Conservation (phyloP, 2,797 vertebrate genomes). For the Paramormyrops hopkinsi region DNA sequence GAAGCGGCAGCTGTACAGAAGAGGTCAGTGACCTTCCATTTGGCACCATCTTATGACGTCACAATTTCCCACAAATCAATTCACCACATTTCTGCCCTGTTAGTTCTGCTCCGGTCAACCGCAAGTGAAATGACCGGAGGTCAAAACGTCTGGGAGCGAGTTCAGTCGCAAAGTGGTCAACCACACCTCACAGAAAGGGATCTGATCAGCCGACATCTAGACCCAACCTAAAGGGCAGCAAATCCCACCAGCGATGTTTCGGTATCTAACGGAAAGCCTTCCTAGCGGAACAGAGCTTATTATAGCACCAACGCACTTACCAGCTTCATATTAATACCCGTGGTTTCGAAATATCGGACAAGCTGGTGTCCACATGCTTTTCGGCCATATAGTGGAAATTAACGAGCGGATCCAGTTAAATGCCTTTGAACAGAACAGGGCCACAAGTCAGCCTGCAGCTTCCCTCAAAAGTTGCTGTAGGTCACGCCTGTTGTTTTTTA, state of each 20-base stretch:
- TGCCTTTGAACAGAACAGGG: not conserved
- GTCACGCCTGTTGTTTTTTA: not conserved
- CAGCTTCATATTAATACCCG: not conserved
- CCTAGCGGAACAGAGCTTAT: not conserved
- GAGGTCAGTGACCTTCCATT: not conserved
- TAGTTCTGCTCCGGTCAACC: not conserved
- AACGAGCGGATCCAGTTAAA: not conserved
- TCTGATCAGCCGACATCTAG: not conserved
- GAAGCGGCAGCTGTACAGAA: not conserved
- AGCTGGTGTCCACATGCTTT: not conserved
- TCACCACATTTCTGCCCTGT: not conserved
- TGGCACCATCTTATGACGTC: not conserved
- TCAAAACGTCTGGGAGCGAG: not conserved
- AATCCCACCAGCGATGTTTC: not conserved
- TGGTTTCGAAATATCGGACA: not conserved
- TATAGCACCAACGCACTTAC: not conserved
- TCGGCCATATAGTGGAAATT: not conserved
- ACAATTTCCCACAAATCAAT: not conserved
- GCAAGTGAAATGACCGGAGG: not conserved
- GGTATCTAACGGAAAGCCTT: not conserved
- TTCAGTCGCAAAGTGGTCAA: not conserved
- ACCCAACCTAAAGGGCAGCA: not conserved
- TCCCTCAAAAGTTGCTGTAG: not conserved
- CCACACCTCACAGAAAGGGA: not conserved
- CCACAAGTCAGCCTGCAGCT: not conserved